A percentile compares a stretch with the other conserved stretches of the same genome.
Conservation (phyloP, 2,888 invertebrate genomes). For the Blastobasis lacticolella region DNA sequence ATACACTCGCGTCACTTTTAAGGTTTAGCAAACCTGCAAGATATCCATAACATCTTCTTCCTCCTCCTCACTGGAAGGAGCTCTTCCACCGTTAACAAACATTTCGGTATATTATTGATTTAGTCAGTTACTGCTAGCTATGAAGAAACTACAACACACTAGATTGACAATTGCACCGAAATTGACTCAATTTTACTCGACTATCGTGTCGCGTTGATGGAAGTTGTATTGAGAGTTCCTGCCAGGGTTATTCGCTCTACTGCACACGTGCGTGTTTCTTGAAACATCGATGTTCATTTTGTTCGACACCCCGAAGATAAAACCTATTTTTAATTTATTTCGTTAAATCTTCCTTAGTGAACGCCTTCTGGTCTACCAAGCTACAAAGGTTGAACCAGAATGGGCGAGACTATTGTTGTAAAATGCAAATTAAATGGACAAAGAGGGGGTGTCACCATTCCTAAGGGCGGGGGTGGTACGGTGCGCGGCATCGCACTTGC, state of each 20-base stretch:
- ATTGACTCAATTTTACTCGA: no score
- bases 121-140: no score
- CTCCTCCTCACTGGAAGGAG: conserved; percentile 73
- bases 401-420: conserved; percentile 44
- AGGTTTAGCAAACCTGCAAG: conserved; percentile 41
- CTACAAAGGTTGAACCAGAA: conserved; percentile 31
- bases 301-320: no score
- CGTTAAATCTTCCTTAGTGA: no score
- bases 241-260: no score
- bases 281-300: no score
- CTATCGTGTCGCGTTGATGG: no score
- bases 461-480: conserved; percentile 45
- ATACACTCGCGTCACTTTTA: not conserved
- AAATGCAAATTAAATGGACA: conserved; percentile 65
- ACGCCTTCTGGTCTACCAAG: conserved; percentile 9
- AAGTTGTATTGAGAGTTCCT: no score
- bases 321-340: no score
- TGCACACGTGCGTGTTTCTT: no score
- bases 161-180: no score
- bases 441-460: conserved; percentile 53
- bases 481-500: conserved; percentile 15
- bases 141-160: no score
- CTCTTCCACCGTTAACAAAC: conserved; percentile 74
- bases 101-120: conserved; percentile 31
- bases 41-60: conserved; percentile 74